Conservation (phyloP, 2,113 vertebrate genomes). For the Heliornis fulica region DNA sequence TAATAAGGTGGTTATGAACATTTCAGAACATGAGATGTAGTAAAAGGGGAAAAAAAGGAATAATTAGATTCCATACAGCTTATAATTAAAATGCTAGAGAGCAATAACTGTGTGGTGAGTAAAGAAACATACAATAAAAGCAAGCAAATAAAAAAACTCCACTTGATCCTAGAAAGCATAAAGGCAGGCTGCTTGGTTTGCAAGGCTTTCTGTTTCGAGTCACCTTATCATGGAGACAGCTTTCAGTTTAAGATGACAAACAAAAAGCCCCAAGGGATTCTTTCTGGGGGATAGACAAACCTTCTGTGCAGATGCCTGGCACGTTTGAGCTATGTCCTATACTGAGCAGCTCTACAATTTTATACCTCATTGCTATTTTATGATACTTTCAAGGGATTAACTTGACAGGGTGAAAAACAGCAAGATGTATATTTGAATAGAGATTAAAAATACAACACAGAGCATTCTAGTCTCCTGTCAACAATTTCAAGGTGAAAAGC, state of each 20-base stretch:
- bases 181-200: not conserved
- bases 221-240: not conserved
- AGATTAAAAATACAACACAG: slow-evolving; percentile 62
- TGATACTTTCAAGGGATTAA: slow-evolving; percentile 48
- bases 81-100: slow-evolving; percentile 8
- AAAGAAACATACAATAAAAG: not conserved
- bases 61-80: not conserved
- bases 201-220: not conserved
- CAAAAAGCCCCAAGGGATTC: not conserved
- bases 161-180: not conserved
- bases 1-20: slow-evolving; percentile 3
- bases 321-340: not conserved
- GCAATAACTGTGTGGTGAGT: not conserved
- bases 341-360: not conserved
- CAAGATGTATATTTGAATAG: slow-evolving; percentile 54
- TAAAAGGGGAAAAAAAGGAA: not conserved
- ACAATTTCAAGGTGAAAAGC: slow-evolving; percentile 66
- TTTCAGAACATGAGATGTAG: not conserved
- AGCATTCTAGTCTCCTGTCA: slow-evolving; percentile 46
- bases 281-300: not conserved
- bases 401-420: slow-evolving; percentile 35
- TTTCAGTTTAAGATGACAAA: slow-evolving; percentile 12
- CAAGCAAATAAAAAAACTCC: not conserved
- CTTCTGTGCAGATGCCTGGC: not conserved
- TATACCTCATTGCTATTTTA: not conserved